Conservation (phyloP, 2,888 invertebrate species). For the Drosophila dives region DNA sequence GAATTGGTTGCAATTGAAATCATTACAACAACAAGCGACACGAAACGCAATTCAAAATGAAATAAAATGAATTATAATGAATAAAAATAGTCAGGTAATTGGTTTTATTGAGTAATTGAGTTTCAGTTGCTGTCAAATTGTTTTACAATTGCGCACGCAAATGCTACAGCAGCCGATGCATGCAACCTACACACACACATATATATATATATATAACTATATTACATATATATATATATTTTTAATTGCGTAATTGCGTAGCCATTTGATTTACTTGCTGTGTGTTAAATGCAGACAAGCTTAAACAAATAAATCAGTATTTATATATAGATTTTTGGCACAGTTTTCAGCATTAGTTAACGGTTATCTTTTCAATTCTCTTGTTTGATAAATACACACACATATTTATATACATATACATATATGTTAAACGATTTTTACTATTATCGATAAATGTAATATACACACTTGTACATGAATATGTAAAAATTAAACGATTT, state of each 20-base stretch:
- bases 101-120: conserved; percentile 81
- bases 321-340: neutral
- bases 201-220: neutral
- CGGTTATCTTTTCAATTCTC: neutral
- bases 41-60: conserved; percentile 79
- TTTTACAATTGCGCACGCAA: conserved; percentile 75
- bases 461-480: too few relatives aligned
- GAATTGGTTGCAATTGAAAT: conserved; percentile 72
- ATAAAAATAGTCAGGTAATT: conserved; percentile 80
- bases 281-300: neutral
- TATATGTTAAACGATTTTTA: too few relatives aligned
- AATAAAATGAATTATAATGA: conserved; percentile 81
- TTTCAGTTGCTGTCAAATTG: conserved; percentile 77
- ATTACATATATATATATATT: neutral
- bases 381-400: neutral
- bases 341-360: neutral
- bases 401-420: neutral
- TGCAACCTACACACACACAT: neutral
- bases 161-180: neutral
- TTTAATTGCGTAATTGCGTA: neutral
- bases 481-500: too few relatives aligned
- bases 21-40: conserved; percentile 77
- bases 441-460: too few relatives aligned
- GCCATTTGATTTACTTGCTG: neutral
- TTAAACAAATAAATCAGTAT: neutral